These are phyloP conservation scores for Neofelis nebulosa DNA, from an alignment of 2,113 vertebrate genomes.

Conservation along the genomic window DNA sequence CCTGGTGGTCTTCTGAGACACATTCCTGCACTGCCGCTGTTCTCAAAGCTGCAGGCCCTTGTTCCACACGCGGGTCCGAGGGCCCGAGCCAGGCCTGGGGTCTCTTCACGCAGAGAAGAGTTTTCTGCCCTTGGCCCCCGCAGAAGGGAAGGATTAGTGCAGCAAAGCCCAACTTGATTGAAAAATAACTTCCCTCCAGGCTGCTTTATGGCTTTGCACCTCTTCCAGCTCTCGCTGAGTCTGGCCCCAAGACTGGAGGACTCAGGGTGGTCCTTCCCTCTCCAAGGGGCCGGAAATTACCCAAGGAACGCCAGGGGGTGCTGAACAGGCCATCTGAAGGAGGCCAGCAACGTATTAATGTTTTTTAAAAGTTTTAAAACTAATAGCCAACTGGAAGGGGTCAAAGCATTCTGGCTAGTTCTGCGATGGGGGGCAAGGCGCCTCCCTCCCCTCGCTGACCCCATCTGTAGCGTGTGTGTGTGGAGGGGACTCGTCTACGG, in stretches of 20 bases:
- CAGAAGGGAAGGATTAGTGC: slow-evolving; percentile 78
- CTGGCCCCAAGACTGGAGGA: slow-evolving; percentile 52
- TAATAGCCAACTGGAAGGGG: neutral
- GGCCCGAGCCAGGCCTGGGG: neutral
- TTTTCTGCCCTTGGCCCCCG: neutral
- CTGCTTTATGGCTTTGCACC: slow-evolving; percentile 71
- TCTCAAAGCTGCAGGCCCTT: neutral
- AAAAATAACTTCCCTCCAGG: slow-evolving; percentile 83
- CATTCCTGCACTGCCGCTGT: neutral
- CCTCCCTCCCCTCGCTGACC: neutral
- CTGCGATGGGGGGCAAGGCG: neutral
- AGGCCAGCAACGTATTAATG: neutral
- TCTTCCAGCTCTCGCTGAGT: slow-evolving; percentile 47
- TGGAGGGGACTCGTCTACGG: accelerated
- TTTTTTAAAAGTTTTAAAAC: neutral
- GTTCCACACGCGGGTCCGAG: neutral
- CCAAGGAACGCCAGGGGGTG: neutral
- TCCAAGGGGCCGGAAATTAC: slow-evolving; percentile 68
- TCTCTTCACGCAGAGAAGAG: neutral
- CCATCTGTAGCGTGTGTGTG: neutral
- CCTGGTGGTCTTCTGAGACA: neutral
- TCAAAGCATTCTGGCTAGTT: neutral
- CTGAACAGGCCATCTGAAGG: neutral
- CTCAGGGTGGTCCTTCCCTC: slow-evolving; percentile 74
- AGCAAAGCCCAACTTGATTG: slow-evolving; percentile 86